Percentiles rank a stretch among this genome's conserved stretches.
Evolutionary conservation across 2,113 vertebrate genomes (phyloP).

Genomic region (Pelusios castaneus): DNA sequence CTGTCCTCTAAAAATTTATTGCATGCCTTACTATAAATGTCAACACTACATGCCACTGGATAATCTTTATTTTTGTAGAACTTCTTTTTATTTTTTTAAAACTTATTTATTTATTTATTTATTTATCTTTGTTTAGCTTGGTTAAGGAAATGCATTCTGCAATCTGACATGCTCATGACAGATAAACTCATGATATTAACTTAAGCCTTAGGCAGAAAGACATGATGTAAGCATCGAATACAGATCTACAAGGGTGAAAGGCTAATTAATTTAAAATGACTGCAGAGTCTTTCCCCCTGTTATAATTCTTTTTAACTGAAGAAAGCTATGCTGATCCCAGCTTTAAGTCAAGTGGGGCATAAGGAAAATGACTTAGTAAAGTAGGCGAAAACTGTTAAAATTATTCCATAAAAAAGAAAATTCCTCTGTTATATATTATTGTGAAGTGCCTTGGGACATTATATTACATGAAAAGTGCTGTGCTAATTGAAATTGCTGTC

Average conservation of each 20-base stretch:
- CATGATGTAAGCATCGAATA: conserved; percentile 50
- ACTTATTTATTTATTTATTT: too few species aligned
- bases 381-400: conserved; percentile 28
- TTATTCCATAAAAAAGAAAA: conserved; percentile 20
- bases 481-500: conserved; percentile 47
- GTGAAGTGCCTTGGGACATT: conserved; percentile 22
- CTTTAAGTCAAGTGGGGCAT: conserved; percentile 10
- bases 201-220: conserved; percentile 8
- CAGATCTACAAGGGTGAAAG: conserved; percentile 24
- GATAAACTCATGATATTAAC: conserved; percentile 6
- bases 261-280: conserved; percentile 44
- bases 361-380: conserved; percentile 37
- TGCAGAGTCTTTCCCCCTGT: conserved; percentile 21
- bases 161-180: background rate
- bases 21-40: background rate
- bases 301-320: conserved; percentile 42
- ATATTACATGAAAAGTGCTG: conserved; percentile 16
- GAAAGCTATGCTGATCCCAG: conserved; percentile 23
- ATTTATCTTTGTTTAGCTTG: background rate
- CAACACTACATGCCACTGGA: background rate
- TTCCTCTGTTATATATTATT: conserved; percentile 41
- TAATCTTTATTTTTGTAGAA: background rate
- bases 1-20: too few species aligned
- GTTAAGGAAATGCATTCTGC: background rate
- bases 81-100: too few species aligned